Evolutionary conservation across 2,888 invertebrate species (phyloP), one percentile per base, ranked within the genome.

Genomic region (Iselma pallidipennis): DNA sequence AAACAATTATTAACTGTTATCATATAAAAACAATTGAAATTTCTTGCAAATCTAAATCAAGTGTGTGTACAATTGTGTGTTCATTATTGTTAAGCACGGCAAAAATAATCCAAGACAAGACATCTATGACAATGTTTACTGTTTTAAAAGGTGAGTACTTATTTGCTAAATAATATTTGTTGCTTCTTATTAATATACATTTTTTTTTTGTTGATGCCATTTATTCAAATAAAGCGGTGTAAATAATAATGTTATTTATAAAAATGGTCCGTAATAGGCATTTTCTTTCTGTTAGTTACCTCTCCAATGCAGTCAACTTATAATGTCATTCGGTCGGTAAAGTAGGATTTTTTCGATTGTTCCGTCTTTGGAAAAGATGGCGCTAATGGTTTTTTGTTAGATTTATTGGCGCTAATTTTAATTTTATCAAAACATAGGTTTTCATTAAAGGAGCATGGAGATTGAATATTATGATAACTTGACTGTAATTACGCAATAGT

Each of bases 241-340:
- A n/a, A n/a, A n/a, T n/a, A n/a, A n/a, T 33, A 10, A 16, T 28
- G 19, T 31, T 51, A 51, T 51, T 51, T 51, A 51, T 51, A 51
- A 51, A 51, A 14, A 29, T 51, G 12, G n/a, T n/a, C n/a, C n/a
- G 12, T 12, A 16, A 12, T 31, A 26, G 16, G 10, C 28, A n/a
- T 10, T 25, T 16, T 48, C 26, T 33, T 48, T 45, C 48, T 28
- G 14, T 16, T 21, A 25, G 7, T 21, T 16, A n/a, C 19, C 26
- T 10, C 45, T 29, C 48, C 23, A 45, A 45, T 45, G 31, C 48
- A 54, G 29, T 33, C 16, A 25, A 14, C 28, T 26, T 52, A 16
- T 19, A 61, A 61, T 26, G 23, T 61, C 42, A 37, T 50, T 61
- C 37, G 51, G 61, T 54, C 57, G 61, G 54, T 49, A 61, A 61